phyloP scores from a whole-genome alignment of 1,140 invertebrate genomes.

The Mycetomoellerius zeteki region DNA sequence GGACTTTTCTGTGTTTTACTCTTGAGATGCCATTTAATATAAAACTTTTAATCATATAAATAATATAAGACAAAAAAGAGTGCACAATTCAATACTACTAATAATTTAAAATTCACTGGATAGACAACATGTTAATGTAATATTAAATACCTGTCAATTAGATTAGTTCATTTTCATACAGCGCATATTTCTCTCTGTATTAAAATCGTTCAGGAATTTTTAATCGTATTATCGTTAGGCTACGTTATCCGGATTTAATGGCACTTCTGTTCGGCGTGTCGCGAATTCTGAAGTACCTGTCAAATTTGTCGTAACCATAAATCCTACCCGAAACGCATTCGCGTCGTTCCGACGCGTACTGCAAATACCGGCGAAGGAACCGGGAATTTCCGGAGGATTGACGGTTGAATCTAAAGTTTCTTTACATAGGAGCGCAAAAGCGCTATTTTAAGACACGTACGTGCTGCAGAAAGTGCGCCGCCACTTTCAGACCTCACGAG shows the following conservation, averaged over 20 bases:
- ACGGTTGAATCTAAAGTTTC: slow-evolving; percentile 62
- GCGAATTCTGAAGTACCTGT: slow-evolving; percentile 18
- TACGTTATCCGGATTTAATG: slow-evolving; percentile 30
- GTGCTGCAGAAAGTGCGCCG: slow-evolving; percentile 39
- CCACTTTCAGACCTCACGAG: slow-evolving; percentile 23
- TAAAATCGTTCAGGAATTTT: background rate
- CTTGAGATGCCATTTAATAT: background rate
- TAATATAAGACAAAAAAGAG: background rate
- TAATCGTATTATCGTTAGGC: slow-evolving; percentile 27
- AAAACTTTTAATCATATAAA: background rate
- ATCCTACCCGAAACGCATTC: background rate
- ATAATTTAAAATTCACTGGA: background rate
- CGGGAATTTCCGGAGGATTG: slow-evolving; percentile 28
- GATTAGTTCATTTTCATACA: background rate
- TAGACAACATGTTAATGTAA: background rate
- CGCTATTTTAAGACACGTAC: slow-evolving; percentile 62
- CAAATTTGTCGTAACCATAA: slow-evolving; percentile 50
- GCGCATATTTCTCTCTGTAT: background rate
- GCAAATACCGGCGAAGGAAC: slow-evolving; percentile 37
- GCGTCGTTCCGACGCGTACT: slow-evolving; percentile 7
- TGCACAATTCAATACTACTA: background rate
- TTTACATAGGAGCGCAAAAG: slow-evolving; percentile 43
- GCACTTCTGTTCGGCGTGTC: background rate
- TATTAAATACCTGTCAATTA: background rate
- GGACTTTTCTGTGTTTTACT: too few relatives aligned